Conservation (phyloP, 2,888 invertebrate genomes). For the Pristionchus exspectatus region DNA sequence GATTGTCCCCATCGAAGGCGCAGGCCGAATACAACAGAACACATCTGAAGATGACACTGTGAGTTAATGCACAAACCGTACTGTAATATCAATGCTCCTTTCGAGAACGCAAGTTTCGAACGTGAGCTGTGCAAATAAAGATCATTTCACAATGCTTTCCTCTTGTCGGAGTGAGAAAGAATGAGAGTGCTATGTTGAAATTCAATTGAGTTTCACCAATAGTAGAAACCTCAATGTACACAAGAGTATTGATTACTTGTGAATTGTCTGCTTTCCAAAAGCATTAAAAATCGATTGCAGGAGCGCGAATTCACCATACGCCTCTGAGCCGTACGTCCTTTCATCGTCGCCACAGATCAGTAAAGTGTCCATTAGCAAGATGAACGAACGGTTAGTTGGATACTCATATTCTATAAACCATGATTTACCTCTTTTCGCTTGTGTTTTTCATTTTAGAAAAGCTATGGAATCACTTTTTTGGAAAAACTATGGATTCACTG, state of each 20-base stretch:
- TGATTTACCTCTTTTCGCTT: background rate
- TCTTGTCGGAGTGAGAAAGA: too few relatives aligned
- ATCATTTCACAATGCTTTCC: too few relatives aligned
- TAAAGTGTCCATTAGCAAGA: slow-evolving; percentile 14
- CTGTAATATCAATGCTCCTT: too few relatives aligned
- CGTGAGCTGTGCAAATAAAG: too few relatives aligned
- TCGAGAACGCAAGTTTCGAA: too few relatives aligned
- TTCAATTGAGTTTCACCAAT: background rate
- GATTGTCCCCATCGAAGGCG: slow-evolving; percentile 5
- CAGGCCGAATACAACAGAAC: slow-evolving; percentile 27
- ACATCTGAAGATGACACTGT: slow-evolving; percentile 39
- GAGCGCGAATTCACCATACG: background rate
- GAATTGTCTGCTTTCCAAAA: background rate
- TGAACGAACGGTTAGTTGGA: slow-evolving; percentile 5
- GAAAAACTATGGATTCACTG: too few relatives aligned
- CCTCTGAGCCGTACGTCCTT: background rate
- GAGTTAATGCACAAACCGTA: background rate
- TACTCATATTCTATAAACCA: background rate
- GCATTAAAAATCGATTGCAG: background rate
- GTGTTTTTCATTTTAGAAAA: too few relatives aligned
- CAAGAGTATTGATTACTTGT: background rate
- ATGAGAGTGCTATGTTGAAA: too few relatives aligned
- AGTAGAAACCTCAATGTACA: background rate
- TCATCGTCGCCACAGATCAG: background rate
- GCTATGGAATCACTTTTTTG: too few relatives aligned